Conservation (phyloP, 1,140 invertebrate species). For the Zaprionus nigranus region DNA sequence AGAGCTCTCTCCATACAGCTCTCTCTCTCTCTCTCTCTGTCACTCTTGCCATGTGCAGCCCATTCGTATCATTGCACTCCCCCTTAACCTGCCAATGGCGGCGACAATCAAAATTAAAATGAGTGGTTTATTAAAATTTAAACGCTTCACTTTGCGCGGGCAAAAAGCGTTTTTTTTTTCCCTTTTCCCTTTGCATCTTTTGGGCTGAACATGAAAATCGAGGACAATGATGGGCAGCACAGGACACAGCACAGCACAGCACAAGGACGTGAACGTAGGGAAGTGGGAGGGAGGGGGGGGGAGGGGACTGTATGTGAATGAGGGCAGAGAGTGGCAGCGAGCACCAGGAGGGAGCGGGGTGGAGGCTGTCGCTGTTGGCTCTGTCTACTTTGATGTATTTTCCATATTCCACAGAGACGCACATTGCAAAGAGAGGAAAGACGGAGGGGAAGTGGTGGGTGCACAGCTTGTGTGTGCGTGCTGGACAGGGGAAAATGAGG, state of each 20-base stretch:
- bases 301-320: slow-evolving; percentile 11
- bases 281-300: background rate
- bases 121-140: slow-evolving; percentile 84
- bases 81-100: slow-evolving; percentile 1
- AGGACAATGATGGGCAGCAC: slow-evolving; percentile 31
- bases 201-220: slow-evolving; percentile 34
- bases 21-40: background rate
- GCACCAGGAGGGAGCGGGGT: background rate
- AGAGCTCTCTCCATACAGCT: background rate
- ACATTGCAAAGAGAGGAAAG: slow-evolving; percentile 13
- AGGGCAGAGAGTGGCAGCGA: background rate
- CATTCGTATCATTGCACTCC: background rate
- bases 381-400: slow-evolving; percentile 78
- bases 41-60: background rate
- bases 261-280: background rate
- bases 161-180: slow-evolving; percentile 40
- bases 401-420: slow-evolving; percentile 73
- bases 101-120: slow-evolving; percentile 83
- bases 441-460: slow-evolving; percentile 14
- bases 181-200: slow-evolving; percentile 23
- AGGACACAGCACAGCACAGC: background rate
- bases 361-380: slow-evolving; percentile 39
- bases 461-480: background rate
- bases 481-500: background rate
- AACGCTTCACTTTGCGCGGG: slow-evolving; percentile 73